These are phyloP conservation scores for Ametastegia equiseti DNA, from an alignment of 2,888 invertebrate genomes.

Conservation along the genomic window DNA sequence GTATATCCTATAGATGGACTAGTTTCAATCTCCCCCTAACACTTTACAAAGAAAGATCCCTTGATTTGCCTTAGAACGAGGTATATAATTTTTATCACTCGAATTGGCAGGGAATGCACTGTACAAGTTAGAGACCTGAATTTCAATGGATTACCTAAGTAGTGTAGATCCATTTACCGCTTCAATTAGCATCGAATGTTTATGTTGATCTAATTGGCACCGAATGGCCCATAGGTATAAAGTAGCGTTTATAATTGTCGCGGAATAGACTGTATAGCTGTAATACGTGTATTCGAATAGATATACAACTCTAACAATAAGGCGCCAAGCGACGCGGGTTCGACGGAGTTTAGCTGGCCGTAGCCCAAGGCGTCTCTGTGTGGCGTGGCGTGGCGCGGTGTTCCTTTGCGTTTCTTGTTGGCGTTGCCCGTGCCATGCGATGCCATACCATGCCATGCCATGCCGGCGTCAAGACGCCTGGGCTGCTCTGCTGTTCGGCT, in stretches of 20 bases:
- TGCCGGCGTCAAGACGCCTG: constrained; percentile 28
- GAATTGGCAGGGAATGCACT: background rate
- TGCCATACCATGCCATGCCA: no score
- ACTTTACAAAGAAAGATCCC: no score
- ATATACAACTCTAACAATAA: background rate
- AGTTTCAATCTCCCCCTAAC: no score
- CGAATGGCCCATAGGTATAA: background rate
- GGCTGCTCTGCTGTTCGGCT: background rate
- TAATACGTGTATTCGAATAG: background rate
- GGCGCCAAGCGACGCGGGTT: constrained; percentile 1
- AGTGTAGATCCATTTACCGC: background rate
- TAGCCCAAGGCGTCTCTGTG: constrained; percentile 30
- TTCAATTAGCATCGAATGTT: background rate
- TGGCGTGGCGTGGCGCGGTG: background rate
- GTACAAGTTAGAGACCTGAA: background rate
- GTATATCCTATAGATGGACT: no score
- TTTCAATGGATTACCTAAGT: background rate
- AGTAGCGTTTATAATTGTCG: background rate
- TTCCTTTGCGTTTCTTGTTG: constrained; percentile 30
- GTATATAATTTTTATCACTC: background rate
- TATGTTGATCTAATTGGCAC: background rate
- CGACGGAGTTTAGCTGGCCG: constrained; percentile 13
- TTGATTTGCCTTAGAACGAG: no score
- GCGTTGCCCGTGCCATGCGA: background rate
- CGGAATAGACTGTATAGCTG: background rate